Base-by-base conservation (phyloP, 2,797 vertebrate genomes). In the Anableps anableps region DNA sequence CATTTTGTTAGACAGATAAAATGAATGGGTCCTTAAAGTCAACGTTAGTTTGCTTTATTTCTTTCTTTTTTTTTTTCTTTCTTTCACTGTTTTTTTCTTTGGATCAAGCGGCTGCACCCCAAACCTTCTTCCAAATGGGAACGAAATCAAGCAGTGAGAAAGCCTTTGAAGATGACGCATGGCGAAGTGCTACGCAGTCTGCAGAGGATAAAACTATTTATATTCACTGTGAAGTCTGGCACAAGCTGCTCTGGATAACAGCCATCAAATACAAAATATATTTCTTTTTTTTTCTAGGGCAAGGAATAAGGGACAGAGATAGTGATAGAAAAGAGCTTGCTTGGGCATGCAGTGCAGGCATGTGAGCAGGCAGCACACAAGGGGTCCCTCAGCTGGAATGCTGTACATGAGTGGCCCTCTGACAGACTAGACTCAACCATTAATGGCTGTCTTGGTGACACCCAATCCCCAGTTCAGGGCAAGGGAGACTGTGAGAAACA, bases 1-100 rank as follows among this genome's bases (percentile, higher is more conserved):
- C 91, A 95, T 94, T 88, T 91, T 91, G 93, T 94, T 94, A 95
- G 95, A 96, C 95, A 95, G 93, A 92, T 94, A 91, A 90, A 94
- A 95, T 95, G 94, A 93, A 95, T 95, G 95, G 92, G 93, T 93
- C 95, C 93, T 95, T 94, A 94, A 96, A 95, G 95, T 96, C 95
- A 96, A 96, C 95, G 94, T 95, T 95, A 96, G 94, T 94, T 91
- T 91, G 88, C 86, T 75, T 88, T 71, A 64, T 73, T 74, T 68
- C 72, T 16, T 38, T 10, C 72, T 75, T 13, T 64, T 16, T 16
- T 62, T 73, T 68, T 72, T 75, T 71, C 55, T 21, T 45, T 16
- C 74, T 75, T 13, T 64, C 81, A 74, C 82, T 68, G 74, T 66
- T 71, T 85, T 85, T 90, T 80, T 89, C 86, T 93, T 90, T 92